phyloP scores from a whole-genome alignment of 2,888 invertebrate species.

The Polymixis flavicincta region DNA sequence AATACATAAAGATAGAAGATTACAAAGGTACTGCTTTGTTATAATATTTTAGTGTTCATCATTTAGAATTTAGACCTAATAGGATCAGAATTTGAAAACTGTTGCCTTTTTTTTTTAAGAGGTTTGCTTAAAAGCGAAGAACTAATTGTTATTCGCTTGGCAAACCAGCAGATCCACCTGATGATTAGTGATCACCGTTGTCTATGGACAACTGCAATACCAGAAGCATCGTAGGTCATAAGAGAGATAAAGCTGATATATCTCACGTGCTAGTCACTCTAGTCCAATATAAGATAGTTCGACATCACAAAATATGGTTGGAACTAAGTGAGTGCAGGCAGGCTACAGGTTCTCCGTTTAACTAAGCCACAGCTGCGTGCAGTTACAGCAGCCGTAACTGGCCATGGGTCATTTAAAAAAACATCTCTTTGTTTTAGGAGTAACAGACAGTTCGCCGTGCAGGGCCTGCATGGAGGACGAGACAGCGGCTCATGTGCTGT shows the following conservation, averaged over 20 bases:
- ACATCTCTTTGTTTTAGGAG: too few relatives aligned
- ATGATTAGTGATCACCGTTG: too few relatives aligned
- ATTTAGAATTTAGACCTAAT: not conserved
- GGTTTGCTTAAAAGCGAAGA: too few relatives aligned
- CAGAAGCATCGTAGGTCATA: not conserved
- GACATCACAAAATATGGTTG: too few relatives aligned
- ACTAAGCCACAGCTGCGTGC: too few relatives aligned
- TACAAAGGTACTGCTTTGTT: not conserved
- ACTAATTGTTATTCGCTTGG: not conserved
- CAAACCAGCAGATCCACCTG: not conserved
- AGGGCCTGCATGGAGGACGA: too few relatives aligned
- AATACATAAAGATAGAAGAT: not conserved
- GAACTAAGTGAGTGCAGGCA: too few relatives aligned
- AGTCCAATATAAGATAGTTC: not conserved
- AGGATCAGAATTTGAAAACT: not conserved
- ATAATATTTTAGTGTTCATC: not conserved
- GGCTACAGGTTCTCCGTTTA: too few relatives aligned
- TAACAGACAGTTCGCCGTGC: too few relatives aligned
- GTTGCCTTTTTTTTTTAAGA: not conserved
- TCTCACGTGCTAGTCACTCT: not conserved
- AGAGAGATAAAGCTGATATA: not conserved
- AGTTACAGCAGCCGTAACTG: too few relatives aligned
- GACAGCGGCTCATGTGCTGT: too few relatives aligned
- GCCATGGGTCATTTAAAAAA: too few relatives aligned
- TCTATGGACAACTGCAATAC: not conserved